These are phyloP conservation scores for Eupithecia dodoneata DNA, from an alignment of 2,888 invertebrate species.

Conservation along the genomic window DNA sequence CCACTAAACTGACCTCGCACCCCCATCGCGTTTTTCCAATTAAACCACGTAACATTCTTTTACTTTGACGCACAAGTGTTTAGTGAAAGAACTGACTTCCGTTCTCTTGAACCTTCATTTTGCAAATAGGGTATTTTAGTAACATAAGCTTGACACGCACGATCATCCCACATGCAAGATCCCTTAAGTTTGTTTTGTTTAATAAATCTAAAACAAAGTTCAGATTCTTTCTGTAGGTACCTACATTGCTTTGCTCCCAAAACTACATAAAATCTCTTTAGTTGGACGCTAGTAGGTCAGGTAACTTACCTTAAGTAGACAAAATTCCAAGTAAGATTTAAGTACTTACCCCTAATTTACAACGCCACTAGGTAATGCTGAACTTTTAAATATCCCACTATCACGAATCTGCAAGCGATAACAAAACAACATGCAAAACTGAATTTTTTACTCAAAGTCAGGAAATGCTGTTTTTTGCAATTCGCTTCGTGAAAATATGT, in stretches of 20 bases:
- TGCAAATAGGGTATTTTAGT: background rate
- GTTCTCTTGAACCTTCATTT: constrained; percentile 46
- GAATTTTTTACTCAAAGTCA: constrained; percentile 12
- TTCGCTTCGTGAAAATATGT: constrained; percentile 17
- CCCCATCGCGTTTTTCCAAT: constrained; percentile 83
- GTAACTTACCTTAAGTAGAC: background rate
- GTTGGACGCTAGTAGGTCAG: background rate
- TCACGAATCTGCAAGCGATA: constrained; percentile 22
- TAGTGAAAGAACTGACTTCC: constrained; percentile 57
- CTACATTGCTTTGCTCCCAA: background rate
- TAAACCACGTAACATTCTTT: constrained; percentile 74
- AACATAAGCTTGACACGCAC: background rate
- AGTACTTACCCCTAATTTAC: constrained; percentile 12
- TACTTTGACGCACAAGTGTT: constrained; percentile 74
- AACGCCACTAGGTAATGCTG: constrained; percentile 8
- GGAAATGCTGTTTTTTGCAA: constrained; percentile 10
- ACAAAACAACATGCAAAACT: constrained; percentile 16
- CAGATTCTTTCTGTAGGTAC: background rate
- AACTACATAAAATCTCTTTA: background rate
- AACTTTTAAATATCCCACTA: constrained; percentile 17
- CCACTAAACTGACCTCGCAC: constrained; percentile 82
- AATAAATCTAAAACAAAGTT: background rate
- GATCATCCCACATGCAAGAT: background rate
- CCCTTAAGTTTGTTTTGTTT: background rate
- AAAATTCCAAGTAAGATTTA: background rate